Base-by-base conservation (phyloP, 2,888 invertebrate species). In the Drosophila hamatofila region DNA sequence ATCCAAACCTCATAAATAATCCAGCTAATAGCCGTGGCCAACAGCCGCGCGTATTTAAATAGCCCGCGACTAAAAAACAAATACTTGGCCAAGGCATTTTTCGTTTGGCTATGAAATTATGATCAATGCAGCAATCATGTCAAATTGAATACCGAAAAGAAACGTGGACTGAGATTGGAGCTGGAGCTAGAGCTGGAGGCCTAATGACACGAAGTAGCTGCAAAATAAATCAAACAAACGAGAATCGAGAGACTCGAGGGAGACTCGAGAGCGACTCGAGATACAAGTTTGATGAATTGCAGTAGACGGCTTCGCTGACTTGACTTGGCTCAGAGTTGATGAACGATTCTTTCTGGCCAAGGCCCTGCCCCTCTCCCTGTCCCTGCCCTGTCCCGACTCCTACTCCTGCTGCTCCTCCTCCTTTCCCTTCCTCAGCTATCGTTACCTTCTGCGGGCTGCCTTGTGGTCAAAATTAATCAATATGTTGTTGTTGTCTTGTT, bases 101-200 rank as follows among this genome's bases (percentile, higher is more conserved):
- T 5, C 4, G 35, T 25, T 37, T 37, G 23, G 6, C 35, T 16
- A 25, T 1, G 75, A 72, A 78, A 86, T 86, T 82, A 86, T 87
- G 86, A 88, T 87, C 89, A 84, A 75, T 81, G 84, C 89, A 87
- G 84, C 89, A 87, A 87, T 86, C 86, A 88, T 84, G 88, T 86
- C 87, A 88, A 86, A 86, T 88, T 88, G 87, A 86, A 87, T 87
- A 82, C 66, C 68, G 16, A 52, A 18, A 33, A n/a, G n/a, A 49
- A 14, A 27, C 7, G 12, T 21, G 21, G 30, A 3, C 21, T 7
- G 44, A 23, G 6, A 6, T 7, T 6, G 23, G 21, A 7, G 21
- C 12, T 9, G 18, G 18, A 6, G 14, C 5, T 35, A 12, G n/a
- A 18, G 18, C 6, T 2, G 8, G 33, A 39, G 25, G 65, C 56